These are phyloP conservation scores for Anadara kagoshimensis DNA, from an alignment of 1,140 invertebrate species.

Conservation along the genomic window DNA sequence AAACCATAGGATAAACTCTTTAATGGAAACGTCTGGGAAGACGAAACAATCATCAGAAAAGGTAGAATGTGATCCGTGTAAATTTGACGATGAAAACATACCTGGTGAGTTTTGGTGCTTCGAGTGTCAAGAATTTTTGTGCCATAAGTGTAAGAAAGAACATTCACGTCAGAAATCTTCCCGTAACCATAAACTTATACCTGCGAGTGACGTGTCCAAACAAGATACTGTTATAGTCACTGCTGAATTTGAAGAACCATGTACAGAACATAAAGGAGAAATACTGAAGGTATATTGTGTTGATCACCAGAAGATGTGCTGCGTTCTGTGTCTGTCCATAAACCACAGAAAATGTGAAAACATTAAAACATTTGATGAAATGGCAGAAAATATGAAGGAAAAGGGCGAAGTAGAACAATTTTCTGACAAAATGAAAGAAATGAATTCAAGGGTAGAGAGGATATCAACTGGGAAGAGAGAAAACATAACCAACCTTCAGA, in stretches of 20 bases:
- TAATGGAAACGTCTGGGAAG: neutral
- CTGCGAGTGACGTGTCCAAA: neutral
- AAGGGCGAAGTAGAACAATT: no score
- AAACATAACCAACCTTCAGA: no score
- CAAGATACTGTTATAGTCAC: neutral
- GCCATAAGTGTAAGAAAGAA: neutral
- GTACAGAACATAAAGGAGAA: slow-evolving; percentile 14
- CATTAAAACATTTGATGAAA: slow-evolving; percentile 27
- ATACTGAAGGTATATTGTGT: slow-evolving; percentile 23
- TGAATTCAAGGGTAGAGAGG: no score
- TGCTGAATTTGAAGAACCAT: slow-evolving; percentile 13
- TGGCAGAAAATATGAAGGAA: neutral
- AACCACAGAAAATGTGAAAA: slow-evolving; percentile 30
- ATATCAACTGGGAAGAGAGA: no score
- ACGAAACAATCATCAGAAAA: neutral
- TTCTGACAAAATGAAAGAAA: no score
- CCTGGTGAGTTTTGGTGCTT: slow-evolving; percentile 11
- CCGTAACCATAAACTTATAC: slow-evolving; percentile 4
- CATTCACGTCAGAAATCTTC: slow-evolving; percentile 3
- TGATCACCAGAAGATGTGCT: slow-evolving; percentile 25
- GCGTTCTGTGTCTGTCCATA: slow-evolving; percentile 28
- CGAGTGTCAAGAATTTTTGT: slow-evolving; percentile 18
- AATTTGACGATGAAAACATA: neutral
- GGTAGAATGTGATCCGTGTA: slow-evolving; percentile 14
- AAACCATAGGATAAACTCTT: neutral